phyloP scores from a whole-genome alignment of 2,797 vertebrate genomes.

The Channallabes apus region DNA sequence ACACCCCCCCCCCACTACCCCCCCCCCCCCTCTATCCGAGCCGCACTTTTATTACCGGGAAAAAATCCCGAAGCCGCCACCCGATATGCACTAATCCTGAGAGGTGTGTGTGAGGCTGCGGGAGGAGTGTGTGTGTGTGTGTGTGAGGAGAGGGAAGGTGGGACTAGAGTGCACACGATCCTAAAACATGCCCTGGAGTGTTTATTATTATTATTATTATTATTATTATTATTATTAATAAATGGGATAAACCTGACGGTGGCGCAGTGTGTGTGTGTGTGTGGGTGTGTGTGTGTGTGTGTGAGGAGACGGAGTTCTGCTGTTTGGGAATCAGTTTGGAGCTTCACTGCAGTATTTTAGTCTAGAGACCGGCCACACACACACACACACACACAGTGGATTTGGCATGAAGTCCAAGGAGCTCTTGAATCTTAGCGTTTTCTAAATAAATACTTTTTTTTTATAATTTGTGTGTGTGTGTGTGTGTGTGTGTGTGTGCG shows the following conservation, averaged over 20 bases:
- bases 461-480: background rate
- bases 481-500: background rate
- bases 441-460: background rate
- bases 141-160: slow-evolving; percentile 54
- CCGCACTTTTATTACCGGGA: background rate
- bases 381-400: background rate
- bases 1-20: background rate
- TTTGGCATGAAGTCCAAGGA: background rate
- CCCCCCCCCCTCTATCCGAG: background rate
- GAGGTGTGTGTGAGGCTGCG: slow-evolving; percentile 21
- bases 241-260: background rate
- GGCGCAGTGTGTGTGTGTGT: background rate
- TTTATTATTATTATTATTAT: background rate
- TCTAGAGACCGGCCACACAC: slow-evolving; percentile 63
- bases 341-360: slow-evolving; percentile 83
- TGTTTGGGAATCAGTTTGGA: background rate
- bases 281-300: no score
- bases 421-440: background rate
- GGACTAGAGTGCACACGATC: slow-evolving; percentile 32
- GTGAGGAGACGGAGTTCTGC: background rate
- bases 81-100: background rate
- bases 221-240: no score
- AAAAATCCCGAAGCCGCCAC: slow-evolving; percentile 4
- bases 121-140: background rate
- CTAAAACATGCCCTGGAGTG: slow-evolving; percentile 37